A percentile compares a stretch with the other conserved stretches of the same genome.
phyloP scores from a whole-genome alignment of 2,113 vertebrate species.

The Cyrtonyx montezumae region DNA sequence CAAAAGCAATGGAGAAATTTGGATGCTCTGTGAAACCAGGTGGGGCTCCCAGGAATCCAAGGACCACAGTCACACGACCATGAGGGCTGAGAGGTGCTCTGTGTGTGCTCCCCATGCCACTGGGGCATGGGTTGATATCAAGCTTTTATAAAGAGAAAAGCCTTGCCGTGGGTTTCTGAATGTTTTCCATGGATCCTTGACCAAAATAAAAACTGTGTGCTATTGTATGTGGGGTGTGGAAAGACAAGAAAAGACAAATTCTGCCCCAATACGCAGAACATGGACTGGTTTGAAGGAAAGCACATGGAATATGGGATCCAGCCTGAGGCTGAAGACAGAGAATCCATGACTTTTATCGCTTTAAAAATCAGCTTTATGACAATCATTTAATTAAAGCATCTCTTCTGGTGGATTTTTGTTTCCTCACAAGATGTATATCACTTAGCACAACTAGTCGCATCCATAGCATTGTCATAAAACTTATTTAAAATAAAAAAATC shows the following conservation, averaged over 20 bases:
- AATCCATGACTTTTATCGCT: slow-evolving; percentile 26
- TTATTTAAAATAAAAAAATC: background rate
- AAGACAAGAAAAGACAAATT: background rate
- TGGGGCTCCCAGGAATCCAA: background rate
- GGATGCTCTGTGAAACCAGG: background rate
- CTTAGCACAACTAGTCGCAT: slow-evolving; percentile 12
- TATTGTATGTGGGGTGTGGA: background rate
- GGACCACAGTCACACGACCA: accelerated
- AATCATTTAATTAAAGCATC: slow-evolving; percentile 36
- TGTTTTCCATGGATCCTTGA: background rate
- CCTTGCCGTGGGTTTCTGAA: background rate
- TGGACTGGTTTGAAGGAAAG: background rate
- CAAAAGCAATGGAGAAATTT: background rate
- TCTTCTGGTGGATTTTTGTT: background rate
- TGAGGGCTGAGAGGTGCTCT: accelerated
- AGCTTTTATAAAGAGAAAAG: background rate
- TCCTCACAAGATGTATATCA: background rate
- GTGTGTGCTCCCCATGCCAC: background rate
- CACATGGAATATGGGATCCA: background rate
- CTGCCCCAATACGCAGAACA: background rate
- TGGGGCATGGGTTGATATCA: background rate
- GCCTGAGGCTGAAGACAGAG: slow-evolving; percentile 6
- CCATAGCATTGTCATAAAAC: background rate
- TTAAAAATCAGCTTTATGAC: slow-evolving; percentile 48
- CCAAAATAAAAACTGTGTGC: background rate